Conservation (phyloP, 2,113 vertebrate species). For the Spilogale gracilis region DNA sequence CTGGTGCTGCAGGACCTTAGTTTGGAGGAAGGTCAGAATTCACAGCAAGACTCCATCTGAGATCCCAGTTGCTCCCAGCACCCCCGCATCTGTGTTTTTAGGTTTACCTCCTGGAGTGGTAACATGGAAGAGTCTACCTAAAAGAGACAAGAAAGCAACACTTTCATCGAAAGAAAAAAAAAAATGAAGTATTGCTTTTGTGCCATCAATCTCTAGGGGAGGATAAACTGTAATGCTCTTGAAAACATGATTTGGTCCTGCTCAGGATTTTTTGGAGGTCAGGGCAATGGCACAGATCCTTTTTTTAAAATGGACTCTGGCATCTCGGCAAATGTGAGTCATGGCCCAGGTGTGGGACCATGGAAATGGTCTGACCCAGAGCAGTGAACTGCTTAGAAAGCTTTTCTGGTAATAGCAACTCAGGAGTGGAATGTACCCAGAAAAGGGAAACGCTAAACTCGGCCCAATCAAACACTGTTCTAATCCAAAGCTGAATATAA, state of each 20-base stretch:
- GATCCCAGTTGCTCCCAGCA: not conserved
- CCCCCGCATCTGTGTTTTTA: not conserved
- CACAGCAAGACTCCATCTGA: not conserved
- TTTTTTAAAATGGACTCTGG: not conserved
- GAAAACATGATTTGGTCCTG: not conserved
- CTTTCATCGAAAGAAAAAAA: not conserved
- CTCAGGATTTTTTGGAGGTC: not conserved
- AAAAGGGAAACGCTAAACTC: constrained; percentile 50
- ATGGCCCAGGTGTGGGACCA: not conserved
- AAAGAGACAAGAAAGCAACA: not conserved
- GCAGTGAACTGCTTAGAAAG: constrained; percentile 40
- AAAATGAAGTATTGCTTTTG: not conserved
- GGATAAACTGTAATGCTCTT: not conserved
- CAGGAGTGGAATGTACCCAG: constrained; percentile 45
- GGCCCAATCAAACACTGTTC: constrained; percentile 65
- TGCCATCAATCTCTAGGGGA: not conserved
- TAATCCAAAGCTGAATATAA: constrained; percentile 68
- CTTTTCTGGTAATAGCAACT: constrained; percentile 39
- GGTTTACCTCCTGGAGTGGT: not conserved
- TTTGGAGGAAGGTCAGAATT: not conserved
- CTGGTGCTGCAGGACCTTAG: not conserved
- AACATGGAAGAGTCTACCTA: not conserved
- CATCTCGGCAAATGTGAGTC: not conserved
- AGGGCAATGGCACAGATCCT: not conserved
- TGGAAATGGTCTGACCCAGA: not conserved